Conservation (phyloP, 2,888 invertebrate species). For the Parnassius orleans region DNA sequence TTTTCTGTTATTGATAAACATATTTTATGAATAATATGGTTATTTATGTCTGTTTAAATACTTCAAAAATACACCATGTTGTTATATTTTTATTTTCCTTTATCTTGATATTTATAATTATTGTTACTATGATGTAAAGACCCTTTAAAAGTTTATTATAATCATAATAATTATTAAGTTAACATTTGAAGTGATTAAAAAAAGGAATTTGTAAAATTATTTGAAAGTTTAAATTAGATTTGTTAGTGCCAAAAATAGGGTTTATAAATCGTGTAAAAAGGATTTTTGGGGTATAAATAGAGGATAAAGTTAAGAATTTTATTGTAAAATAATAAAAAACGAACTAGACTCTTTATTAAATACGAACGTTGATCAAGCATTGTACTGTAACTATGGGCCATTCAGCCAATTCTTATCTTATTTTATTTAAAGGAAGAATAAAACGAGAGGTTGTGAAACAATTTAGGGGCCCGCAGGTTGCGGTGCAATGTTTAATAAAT, state of each 20-base stretch:
- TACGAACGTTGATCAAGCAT: conserved; percentile 51
- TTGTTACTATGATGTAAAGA: conserved; percentile 22
- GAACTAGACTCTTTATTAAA: conserved; percentile 75
- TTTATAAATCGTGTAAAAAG: conserved; percentile 72
- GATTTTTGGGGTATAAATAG: conserved; percentile 67
- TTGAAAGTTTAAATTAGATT: conserved; percentile 69
- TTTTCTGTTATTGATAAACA: conserved; percentile 1
- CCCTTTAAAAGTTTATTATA: conserved; percentile 30
- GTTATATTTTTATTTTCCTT: neutral
- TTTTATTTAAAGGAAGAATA: conserved; percentile 48
- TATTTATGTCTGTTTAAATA: conserved; percentile 14
- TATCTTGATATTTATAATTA: conserved; percentile 1
- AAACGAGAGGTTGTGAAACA: conserved; percentile 63
- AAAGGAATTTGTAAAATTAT: conserved; percentile 42
- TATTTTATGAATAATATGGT: neutral
- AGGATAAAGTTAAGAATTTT: conserved; percentile 59
- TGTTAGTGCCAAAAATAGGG: conserved; percentile 78
- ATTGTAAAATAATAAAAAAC: conserved; percentile 74
- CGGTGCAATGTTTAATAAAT: conserved; percentile 62
- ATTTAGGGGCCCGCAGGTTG: conserved; percentile 57
- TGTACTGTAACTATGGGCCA: conserved; percentile 55
- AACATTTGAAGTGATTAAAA: conserved; percentile 44
- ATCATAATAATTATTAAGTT: conserved; percentile 31
- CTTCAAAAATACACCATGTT: conserved; percentile 17
- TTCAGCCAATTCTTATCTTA: conserved; percentile 73